Percentiles rank a stretch among this genome's conserved stretches.
Conservation (phyloP, 2,113 vertebrate species). For the Tragelaphus scriptus region DNA sequence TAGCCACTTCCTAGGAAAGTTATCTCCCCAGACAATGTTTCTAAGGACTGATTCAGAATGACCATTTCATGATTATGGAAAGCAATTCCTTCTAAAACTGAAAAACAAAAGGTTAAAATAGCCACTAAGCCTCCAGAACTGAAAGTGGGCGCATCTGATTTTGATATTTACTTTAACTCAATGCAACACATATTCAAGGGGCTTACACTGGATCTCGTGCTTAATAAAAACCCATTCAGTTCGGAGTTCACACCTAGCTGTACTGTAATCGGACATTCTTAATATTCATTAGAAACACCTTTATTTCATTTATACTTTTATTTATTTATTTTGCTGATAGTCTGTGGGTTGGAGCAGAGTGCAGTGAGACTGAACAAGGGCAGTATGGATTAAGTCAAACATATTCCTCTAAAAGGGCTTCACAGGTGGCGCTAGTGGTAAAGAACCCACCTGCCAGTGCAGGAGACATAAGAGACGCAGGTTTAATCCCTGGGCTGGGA, state of each 20-base stretch:
- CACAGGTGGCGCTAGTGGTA: neutral
- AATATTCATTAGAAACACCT: neutral
- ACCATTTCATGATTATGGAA: slow-evolving; percentile 32
- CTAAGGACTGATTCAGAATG: slow-evolving; percentile 50
- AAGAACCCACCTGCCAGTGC: neutral
- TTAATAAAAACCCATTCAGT: neutral
- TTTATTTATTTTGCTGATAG: neutral
- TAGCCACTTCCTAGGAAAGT: slow-evolving; percentile 46
- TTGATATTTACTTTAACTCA: slow-evolving; percentile 24
- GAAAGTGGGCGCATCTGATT: slow-evolving; percentile 35
- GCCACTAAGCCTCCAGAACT: slow-evolving; percentile 16
- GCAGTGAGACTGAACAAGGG: neutral
- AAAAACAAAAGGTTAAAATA: slow-evolving; percentile 25
- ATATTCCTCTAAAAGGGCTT: neutral
- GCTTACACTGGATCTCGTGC: neutral
- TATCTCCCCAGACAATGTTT: slow-evolving; percentile 44
- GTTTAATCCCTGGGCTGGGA: neutral
- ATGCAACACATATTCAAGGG: neutral
- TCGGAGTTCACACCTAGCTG: neutral
- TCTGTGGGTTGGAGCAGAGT: neutral
- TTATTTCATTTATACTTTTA: neutral
- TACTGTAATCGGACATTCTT: neutral
- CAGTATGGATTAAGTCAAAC: neutral
- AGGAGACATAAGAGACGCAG: neutral
- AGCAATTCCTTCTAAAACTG: slow-evolving; percentile 41